Evolutionary conservation across 2,888 invertebrate genomes (phyloP).

Genomic region (Eulithis prunata): DNA sequence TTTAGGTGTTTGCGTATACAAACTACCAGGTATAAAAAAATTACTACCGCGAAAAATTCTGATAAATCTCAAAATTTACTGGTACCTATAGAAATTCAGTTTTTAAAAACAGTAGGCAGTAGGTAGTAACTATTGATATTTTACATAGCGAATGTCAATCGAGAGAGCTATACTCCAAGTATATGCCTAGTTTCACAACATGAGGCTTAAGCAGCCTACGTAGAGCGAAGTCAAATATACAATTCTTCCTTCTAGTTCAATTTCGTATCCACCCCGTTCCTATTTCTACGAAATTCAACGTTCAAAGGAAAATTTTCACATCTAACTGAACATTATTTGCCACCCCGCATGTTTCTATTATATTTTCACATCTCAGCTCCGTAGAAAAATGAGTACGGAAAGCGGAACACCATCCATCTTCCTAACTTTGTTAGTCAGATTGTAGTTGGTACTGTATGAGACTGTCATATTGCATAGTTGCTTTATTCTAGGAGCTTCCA

Average conservation of each 20-base stretch:
- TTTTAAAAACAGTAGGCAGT: too few relatives aligned
- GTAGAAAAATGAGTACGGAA: slow-evolving; percentile 25
- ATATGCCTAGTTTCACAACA: too few relatives aligned
- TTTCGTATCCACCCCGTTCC: not conserved
- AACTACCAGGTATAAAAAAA: too few relatives aligned
- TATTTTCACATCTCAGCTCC: slow-evolving; percentile 21
- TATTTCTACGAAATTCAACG: not conserved
- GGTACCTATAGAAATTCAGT: too few relatives aligned
- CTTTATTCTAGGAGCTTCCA: slow-evolving; percentile 8
- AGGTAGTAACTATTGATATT: too few relatives aligned
- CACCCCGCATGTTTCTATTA: slow-evolving; percentile 25
- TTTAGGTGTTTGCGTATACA: slow-evolving; percentile 1
- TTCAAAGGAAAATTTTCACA: slow-evolving; percentile 4
- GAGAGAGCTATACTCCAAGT: too few relatives aligned
- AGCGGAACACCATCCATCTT: slow-evolving; percentile 28
- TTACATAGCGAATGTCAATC: too few relatives aligned
- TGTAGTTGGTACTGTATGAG: slow-evolving; percentile 23
- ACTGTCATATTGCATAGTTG: slow-evolving; percentile 16
- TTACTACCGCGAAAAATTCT: too few relatives aligned
- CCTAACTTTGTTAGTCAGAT: slow-evolving; percentile 31
- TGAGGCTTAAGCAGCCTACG: not conserved
- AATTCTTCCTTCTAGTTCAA: not conserved
- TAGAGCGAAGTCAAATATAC: not conserved
- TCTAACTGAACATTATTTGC: slow-evolving; percentile 26
- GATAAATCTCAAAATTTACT: too few relatives aligned